Evolutionary conservation across 2,888 invertebrate genomes (phyloP).

Genomic region (Lasiommata megera): DNA sequence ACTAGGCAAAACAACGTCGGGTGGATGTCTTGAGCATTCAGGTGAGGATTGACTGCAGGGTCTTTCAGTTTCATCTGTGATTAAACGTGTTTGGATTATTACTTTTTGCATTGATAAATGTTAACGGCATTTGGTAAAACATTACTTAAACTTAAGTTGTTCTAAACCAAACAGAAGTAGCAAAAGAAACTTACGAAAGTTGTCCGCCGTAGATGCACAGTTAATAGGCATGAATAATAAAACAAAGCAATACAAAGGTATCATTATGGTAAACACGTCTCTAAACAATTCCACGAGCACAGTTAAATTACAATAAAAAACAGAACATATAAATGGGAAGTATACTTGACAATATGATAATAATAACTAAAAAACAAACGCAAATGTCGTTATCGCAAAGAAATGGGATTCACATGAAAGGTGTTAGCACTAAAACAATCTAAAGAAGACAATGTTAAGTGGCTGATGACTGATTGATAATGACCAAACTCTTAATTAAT

Average conservation of each 20-base stretch:
- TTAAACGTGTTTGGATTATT: too few species aligned
- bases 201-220: not conserved
- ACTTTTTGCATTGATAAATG: too few species aligned
- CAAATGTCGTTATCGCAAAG: too few species aligned
- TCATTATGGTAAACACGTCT: not conserved
- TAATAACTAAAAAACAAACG: too few species aligned
- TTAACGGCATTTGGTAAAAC: too few species aligned
- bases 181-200: conserved; percentile 4
- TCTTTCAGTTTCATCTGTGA: conserved; percentile 38
- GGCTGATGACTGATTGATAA: not conserved
- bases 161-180: too few species aligned
- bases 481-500: not conserved
- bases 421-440: not conserved
- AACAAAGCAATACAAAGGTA: not conserved
- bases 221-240: not conserved
- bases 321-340: too few species aligned
- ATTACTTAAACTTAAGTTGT: too few species aligned
- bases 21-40: conserved; percentile 44
- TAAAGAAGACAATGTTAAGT: not conserved
- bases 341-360: too few species aligned
- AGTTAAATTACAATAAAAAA: too few species aligned
- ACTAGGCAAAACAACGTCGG: conserved; percentile 44
- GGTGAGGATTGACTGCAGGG: conserved; percentile 44
- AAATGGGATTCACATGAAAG: too few species aligned
- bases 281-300: too few species aligned